Conservation (phyloP, 1,140 invertebrate genomes). For the Neuroterus valhalla region DNA sequence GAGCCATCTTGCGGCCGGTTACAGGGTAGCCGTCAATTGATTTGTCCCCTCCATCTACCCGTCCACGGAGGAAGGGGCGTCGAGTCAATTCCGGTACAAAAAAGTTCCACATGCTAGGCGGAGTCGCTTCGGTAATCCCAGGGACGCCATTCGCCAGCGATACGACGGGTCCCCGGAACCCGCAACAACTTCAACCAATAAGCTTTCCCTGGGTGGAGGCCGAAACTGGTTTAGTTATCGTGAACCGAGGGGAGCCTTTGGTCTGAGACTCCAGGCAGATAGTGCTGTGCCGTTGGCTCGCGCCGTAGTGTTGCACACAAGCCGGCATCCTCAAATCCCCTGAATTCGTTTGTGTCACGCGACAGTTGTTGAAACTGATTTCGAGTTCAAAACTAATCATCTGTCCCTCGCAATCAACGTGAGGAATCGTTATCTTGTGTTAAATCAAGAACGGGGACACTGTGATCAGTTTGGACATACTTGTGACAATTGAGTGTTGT, state of each 20-base stretch:
- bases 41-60: slow-evolving; percentile 66
- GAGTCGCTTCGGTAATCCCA: slow-evolving; percentile 52
- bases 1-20: slow-evolving; percentile 75
- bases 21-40: slow-evolving; percentile 73
- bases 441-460: not conserved
- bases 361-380: slow-evolving; percentile 8
- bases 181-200: slow-evolving; percentile 53
- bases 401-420: not conserved
- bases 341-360: slow-evolving; percentile 22
- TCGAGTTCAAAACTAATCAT: not conserved
- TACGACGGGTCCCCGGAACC: slow-evolving; percentile 51
- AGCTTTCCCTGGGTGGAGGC: slow-evolving; percentile 60
- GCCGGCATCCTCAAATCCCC: slow-evolving; percentile 57
- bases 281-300: slow-evolving; percentile 75
- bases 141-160: slow-evolving; percentile 56
- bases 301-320: slow-evolving; percentile 68
- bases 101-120: slow-evolving; percentile 57
- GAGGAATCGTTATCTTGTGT: not conserved
- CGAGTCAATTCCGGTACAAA: slow-evolving; percentile 69
- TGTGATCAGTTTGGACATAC: not conserved
- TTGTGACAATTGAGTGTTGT: slow-evolving; percentile 3
- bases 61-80: slow-evolving; percentile 59
- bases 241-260: slow-evolving; percentile 65
- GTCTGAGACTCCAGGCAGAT: slow-evolving; percentile 67
- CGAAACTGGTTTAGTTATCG: slow-evolving; percentile 65